Base-by-base conservation (phyloP, 2,113 vertebrate species). In the Hucho hucho region DNA sequence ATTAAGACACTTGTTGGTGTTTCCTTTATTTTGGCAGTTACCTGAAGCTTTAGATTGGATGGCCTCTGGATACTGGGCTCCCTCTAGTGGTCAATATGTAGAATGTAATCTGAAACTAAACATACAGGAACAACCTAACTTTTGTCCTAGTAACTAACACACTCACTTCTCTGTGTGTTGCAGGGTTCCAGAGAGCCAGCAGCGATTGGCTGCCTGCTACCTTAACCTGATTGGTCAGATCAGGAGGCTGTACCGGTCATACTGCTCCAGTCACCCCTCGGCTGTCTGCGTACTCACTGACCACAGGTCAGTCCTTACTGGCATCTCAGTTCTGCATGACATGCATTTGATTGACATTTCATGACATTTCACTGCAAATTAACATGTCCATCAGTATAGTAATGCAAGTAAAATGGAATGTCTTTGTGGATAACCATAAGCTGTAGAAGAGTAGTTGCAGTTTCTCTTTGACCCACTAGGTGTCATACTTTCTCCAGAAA, bases 241-340 rank as follows among this genome's bases (percentile, higher is more conserved):
- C 92, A 93, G 94, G 79, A 93, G 86, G 4, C 89, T 98, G 80
- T 98, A 99, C 87, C 88, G 97, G 83, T 90, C 94, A 0, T 99
- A 99, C 88, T 99, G 98, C 53, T 95, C 94, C 68, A 98, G 96
- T 81, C 98, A 99, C 79, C 98, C 98, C 0, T 95, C 94, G 0
- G 97, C 97, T 2, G 98, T 98, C 75, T 93, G 86, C 9, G 95
- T 99, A 82, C 94, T 99, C 85, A 99, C 97, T 0, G 95, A 98
- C 26, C 97, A 96, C 93, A 97, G 96, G 97, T 97, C 89, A 93
- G 89, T 71, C 37, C 14, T 14, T 43, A 18, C 20, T 1, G 16
- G 16, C 37, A 16, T 43, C 66, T 13, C 66, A 69, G 4, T 18
- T 11, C 29, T 7, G 32, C 13, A 43, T 43, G 37, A 43, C 37